Evolutionary conservation across 2,888 invertebrate species (phyloP).

Genomic region (Biston betularia): DNA sequence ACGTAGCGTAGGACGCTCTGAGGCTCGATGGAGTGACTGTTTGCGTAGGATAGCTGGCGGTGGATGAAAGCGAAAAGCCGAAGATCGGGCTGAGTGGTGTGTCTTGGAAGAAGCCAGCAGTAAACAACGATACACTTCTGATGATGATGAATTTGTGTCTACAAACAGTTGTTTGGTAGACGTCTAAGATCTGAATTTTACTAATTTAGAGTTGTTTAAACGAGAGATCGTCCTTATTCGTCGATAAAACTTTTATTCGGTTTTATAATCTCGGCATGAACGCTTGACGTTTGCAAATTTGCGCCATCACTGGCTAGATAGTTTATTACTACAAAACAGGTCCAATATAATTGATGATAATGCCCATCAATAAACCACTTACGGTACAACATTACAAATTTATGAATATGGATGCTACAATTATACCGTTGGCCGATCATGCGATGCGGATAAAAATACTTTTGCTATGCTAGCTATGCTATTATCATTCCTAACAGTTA

Average conservation of each 20-base stretch:
- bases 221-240: too few species aligned
- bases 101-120: too few species aligned
- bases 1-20: too few species aligned
- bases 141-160: too few species aligned
- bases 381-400: conserved; percentile 29
- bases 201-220: too few species aligned
- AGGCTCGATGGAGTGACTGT: too few species aligned
- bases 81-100: too few species aligned
- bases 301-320: background rate
- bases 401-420: conserved; percentile 34
- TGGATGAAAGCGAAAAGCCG: too few species aligned
- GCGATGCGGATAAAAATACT: conserved; percentile 10
- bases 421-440: conserved; percentile 20
- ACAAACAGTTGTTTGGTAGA: too few species aligned
- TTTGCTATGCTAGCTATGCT: background rate
- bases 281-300: background rate
- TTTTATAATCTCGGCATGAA: background rate
- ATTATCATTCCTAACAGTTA: conserved; percentile 20
- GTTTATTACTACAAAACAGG: background rate
- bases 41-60: too few species aligned
- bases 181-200: too few species aligned
- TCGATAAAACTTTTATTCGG: background rate
- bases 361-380: conserved; percentile 18
- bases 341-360: conserved; percentile 26
- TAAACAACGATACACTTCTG: too few species aligned